Evolutionary conservation across 2,113 vertebrate species (phyloP).

Genomic region (Rhinoptilus africanus): DNA sequence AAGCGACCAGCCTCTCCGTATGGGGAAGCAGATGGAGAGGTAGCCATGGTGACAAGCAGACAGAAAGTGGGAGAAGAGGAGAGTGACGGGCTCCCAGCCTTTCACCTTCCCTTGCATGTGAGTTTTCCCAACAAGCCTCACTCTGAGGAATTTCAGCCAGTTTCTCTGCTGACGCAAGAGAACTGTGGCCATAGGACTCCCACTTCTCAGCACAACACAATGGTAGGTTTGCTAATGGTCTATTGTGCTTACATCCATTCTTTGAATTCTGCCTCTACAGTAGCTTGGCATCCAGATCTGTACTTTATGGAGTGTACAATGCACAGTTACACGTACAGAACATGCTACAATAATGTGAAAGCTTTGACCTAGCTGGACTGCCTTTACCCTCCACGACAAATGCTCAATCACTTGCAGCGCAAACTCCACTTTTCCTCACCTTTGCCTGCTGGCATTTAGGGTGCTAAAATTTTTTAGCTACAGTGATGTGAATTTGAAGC

Average conservation of each 20-base stretch:
- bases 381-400: background rate
- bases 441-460: conserved; percentile 9
- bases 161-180: conserved; percentile 83
- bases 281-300: conserved; percentile 41
- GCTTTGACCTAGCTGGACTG: conserved; percentile 23
- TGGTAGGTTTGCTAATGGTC: conserved; percentile 79
- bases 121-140: conserved; percentile 94
- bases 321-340: conserved; percentile 5
- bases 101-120: conserved; percentile 97
- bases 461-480: background rate
- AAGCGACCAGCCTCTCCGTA: conserved; percentile 99
- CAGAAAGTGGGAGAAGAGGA: conserved; percentile 98
- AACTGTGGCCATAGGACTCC: conserved; percentile 89
- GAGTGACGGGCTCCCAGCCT: conserved; percentile 93
- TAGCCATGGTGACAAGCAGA: conserved; percentile 99
- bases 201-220: conserved; percentile 83
- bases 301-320: conserved; percentile 3
- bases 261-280: conserved; percentile 41
- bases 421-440: background rate
- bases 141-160: conserved; percentile 85
- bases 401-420: background rate
- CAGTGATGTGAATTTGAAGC: background rate
- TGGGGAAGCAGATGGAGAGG: conserved; percentile 99
- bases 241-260: conserved; percentile 64
- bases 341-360: conserved; percentile 24